Conservation (phyloP, 1,140 invertebrate species). For the Lordiphosa collinella region DNA sequence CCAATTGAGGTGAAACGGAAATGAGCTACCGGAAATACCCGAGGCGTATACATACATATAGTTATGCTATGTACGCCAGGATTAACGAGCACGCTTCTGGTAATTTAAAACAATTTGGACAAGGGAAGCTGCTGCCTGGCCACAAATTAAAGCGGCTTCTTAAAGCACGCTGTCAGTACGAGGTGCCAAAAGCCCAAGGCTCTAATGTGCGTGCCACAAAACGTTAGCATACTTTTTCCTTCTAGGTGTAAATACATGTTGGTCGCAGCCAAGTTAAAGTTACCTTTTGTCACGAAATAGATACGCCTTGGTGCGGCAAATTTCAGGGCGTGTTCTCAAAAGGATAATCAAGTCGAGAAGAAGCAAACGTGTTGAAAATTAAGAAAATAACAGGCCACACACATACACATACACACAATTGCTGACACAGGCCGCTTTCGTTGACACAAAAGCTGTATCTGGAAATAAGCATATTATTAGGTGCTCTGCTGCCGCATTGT, state of each 20-base stretch:
- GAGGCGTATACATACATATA: constrained; percentile 31
- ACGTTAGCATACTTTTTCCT: constrained; percentile 72
- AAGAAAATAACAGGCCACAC: constrained; percentile 65
- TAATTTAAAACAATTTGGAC: constrained; percentile 76
- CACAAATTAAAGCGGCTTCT: neutral
- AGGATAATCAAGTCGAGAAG: constrained; percentile 51
- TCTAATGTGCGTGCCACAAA: constrained; percentile 66
- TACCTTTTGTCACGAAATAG: constrained; percentile 77
- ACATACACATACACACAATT: neutral
- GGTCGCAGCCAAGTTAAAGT: constrained; percentile 63
- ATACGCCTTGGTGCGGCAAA: constrained; percentile 54
- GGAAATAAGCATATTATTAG: constrained; percentile 75
- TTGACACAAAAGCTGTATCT: constrained; percentile 71
- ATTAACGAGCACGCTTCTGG: constrained; percentile 54
- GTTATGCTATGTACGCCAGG: constrained; percentile 28
- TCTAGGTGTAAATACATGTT: constrained; percentile 64
- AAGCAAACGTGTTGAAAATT: constrained; percentile 75
- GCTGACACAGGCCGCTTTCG: constrained; percentile 10
- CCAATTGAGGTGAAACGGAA: constrained; percentile 78
- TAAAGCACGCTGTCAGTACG: constrained; percentile 28
- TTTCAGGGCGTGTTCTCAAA: constrained; percentile 26
- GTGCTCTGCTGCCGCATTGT: too few species aligned
- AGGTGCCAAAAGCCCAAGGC: constrained; percentile 52
- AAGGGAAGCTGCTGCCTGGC: constrained; percentile 1
- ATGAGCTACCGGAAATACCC: constrained; percentile 78